Percentiles rank a stretch among this genome's conserved stretches.
phyloP scores from a whole-genome alignment of 2,888 invertebrate genomes.

The Phyllotreta cruciferae region DNA sequence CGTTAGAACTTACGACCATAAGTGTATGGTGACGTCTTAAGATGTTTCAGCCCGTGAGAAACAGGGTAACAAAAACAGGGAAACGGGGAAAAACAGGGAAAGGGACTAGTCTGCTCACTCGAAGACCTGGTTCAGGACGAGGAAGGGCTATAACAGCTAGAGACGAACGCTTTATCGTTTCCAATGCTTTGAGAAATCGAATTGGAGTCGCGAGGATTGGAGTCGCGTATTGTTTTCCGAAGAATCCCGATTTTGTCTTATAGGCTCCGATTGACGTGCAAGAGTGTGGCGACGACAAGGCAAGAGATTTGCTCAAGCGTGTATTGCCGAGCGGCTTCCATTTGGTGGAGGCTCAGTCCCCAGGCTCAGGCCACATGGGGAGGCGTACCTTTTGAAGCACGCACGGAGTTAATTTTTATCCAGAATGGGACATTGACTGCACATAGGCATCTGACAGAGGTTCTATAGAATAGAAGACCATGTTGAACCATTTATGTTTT shows the following conservation, averaged over 20 bases:
- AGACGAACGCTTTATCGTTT: not conserved
- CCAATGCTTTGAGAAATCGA: not conserved
- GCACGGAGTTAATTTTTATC: conserved; percentile 7
- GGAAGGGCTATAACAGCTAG: conserved; percentile 7
- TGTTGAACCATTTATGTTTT: not conserved
- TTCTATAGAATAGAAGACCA: not conserved
- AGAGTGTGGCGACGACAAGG: conserved; percentile 10
- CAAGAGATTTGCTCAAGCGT: conserved; percentile 20
- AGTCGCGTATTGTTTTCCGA: conserved; percentile 2
- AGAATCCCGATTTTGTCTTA: not conserved
- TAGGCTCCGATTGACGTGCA: not conserved
- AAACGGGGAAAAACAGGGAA: too few species aligned
- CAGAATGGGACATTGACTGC: conserved; percentile 2
- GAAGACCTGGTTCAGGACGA: conserved; percentile 6
- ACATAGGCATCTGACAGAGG: conserved; percentile 10
- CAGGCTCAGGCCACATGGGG: too few species aligned
- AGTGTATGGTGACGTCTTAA: too few species aligned
- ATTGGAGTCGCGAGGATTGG: conserved; percentile 4
- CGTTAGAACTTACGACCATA: too few species aligned
- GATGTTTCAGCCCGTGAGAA: too few species aligned
- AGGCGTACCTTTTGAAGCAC: not conserved
- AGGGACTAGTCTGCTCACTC: not conserved
- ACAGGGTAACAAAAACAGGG: too few species aligned
- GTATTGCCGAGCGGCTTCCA: conserved; percentile 17
- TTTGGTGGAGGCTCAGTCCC: too few species aligned